Evolutionary conservation across 2,113 vertebrate species (phyloP).

Genomic region (Heteronetta atricapilla): DNA sequence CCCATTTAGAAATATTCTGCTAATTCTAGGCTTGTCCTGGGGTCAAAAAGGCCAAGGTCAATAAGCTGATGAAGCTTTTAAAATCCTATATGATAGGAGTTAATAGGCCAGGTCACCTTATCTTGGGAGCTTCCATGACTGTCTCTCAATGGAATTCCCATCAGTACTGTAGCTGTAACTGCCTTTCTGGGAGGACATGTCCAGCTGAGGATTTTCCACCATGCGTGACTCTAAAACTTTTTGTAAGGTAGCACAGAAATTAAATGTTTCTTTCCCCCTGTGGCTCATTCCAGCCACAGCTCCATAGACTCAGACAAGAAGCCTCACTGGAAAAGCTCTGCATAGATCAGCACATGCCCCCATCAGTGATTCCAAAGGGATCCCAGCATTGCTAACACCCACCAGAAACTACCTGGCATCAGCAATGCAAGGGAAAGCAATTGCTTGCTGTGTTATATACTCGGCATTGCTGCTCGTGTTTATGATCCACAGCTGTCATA

Average conservation of each 20-base stretch:
- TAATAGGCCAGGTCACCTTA: not conserved
- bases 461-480: not conserved
- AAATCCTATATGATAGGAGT: not conserved
- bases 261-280: not conserved
- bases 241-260: not conserved
- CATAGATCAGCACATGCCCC: not conserved
- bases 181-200: not conserved
- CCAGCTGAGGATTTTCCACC: not conserved
- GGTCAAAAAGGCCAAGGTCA: not conserved
- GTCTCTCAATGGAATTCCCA: not conserved
- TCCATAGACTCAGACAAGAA: not conserved
- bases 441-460: not conserved
- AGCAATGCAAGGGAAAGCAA: not conserved
- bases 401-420: not conserved
- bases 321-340: not conserved
- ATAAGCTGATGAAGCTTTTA: not conserved
- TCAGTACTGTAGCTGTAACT: not conserved
- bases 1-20: not conserved
- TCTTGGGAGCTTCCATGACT: fast-evolving
- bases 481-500: not conserved
- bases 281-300: not conserved
- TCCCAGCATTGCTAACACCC: not conserved
- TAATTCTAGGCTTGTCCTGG: not conserved
- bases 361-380: not conserved
- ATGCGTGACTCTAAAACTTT: not conserved